Percentiles rank a stretch among this genome's conserved stretches.
phyloP scores from a whole-genome alignment of 2,797 vertebrate species.

The Adrianichthys oophorus region DNA sequence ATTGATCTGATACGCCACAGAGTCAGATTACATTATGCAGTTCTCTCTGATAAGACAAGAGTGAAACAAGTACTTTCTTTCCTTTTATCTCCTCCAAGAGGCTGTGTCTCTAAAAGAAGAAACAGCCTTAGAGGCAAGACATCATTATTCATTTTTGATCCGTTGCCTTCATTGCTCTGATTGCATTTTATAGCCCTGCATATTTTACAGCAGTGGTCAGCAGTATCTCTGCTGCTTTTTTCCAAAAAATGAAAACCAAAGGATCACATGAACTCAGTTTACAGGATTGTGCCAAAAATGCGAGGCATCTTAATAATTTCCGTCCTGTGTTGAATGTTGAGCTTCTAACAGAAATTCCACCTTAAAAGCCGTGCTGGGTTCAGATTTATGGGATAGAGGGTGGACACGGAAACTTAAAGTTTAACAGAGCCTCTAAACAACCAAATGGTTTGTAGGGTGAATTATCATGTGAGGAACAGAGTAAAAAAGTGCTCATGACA shows the following conservation, averaged over 20 bases:
- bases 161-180: slow-evolving; percentile 53
- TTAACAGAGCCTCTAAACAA: slow-evolving; percentile 11
- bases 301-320: slow-evolving; percentile 51
- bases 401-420: slow-evolving; percentile 31
- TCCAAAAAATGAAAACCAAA: slow-evolving; percentile 20
- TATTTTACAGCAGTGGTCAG: slow-evolving; percentile 45
- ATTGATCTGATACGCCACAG: slow-evolving; percentile 73
- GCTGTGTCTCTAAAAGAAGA: slow-evolving; percentile 72
- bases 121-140: slow-evolving; percentile 58
- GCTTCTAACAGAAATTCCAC: slow-evolving; percentile 63
- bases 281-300: slow-evolving; percentile 27
- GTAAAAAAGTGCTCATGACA: too few relatives aligned
- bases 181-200: slow-evolving; percentile 59
- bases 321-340: slow-evolving; percentile 70
- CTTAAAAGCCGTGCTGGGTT: slow-evolving; percentile 42
- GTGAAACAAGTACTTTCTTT: slow-evolving; percentile 75
- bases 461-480: too few relatives aligned
- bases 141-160: slow-evolving; percentile 74
- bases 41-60: slow-evolving; percentile 71
- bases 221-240: slow-evolving; percentile 3
- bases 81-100: slow-evolving; percentile 67
- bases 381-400: slow-evolving; percentile 40
- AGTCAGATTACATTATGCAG: slow-evolving; percentile 76
- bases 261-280: slow-evolving; percentile 26
- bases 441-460: too few relatives aligned